phyloP scores from a whole-genome alignment of 2,888 invertebrate genomes.

The Phyllotreta cruciferae region DNA sequence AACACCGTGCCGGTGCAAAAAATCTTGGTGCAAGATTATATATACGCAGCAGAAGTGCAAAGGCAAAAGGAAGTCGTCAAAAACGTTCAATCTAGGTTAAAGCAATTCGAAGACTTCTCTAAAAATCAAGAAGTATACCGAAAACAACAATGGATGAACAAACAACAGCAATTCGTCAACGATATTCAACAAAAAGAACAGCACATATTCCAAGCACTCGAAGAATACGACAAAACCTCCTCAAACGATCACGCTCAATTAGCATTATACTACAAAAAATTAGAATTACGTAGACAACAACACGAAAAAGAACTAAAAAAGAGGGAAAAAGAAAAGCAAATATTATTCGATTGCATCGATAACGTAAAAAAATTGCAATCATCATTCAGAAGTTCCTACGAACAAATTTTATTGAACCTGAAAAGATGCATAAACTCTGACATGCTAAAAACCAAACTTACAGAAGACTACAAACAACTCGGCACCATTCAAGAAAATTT shows the following conservation, averaged over 20 bases:
- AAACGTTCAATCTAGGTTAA: conserved; percentile 54
- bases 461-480: conserved; percentile 59
- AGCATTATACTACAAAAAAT: conserved; percentile 58
- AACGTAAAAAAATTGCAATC: conserved; percentile 66
- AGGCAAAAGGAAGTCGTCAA: conserved; percentile 53
- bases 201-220: conserved; percentile 60
- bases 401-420: conserved; percentile 63
- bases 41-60: conserved; percentile 48
- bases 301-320: conserved; percentile 64
- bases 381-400: conserved; percentile 65
- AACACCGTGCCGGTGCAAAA: conserved; percentile 32
- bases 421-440: conserved; percentile 45
- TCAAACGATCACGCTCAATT: conserved; percentile 64
- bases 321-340: conserved; percentile 51
- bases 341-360: conserved; percentile 57
- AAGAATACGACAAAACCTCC: conserved; percentile 65
- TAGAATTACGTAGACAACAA: conserved; percentile 61
- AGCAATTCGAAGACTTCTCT: conserved; percentile 53
- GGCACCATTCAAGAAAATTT: conserved; percentile 61
- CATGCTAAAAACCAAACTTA: conserved; percentile 33
- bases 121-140: conserved; percentile 47
- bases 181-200: conserved; percentile 62
- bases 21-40: conserved; percentile 39
- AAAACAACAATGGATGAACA: conserved; percentile 51
- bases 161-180: conserved; percentile 55